phyloP scores from a whole-genome alignment of 1,140 invertebrate species.

The Drosophila sulfurigaster region DNA sequence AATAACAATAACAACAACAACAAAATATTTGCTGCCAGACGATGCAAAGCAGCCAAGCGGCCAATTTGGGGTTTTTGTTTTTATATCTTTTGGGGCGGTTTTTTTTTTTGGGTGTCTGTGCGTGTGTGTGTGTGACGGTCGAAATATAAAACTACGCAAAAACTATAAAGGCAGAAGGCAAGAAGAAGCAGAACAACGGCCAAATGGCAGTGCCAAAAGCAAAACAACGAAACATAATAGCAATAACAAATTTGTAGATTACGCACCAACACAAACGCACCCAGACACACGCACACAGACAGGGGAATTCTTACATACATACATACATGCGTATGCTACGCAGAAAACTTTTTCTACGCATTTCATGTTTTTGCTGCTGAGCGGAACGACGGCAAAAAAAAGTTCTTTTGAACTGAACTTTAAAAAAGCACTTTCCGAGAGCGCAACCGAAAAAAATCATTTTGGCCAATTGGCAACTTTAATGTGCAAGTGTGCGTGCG shows the following conservation, averaged over 20 bases:
- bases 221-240: conserved; percentile 55
- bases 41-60: conserved; percentile 17
- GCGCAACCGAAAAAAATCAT: conserved; percentile 7
- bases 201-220: conserved; percentile 29
- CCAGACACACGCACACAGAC: conserved; percentile 20
- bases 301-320: not conserved
- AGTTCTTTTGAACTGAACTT: conserved; percentile 47
- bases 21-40: conserved; percentile 42
- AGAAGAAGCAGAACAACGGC: conserved; percentile 25
- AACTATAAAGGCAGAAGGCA: conserved; percentile 56
- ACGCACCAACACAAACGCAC: conserved; percentile 54
- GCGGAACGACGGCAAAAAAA: conserved; percentile 18
- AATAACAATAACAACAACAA: conserved; percentile 30
- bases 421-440: conserved; percentile 12
- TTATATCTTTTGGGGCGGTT: conserved; percentile 16
- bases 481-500: conserved; percentile 11
- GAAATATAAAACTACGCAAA: conserved; percentile 65
- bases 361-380: conserved; percentile 34
- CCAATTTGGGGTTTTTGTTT: conserved; percentile 41
- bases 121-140: conserved; percentile 15
- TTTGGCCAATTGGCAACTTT: conserved; percentile 71
- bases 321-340: conserved; percentile 2
- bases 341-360: conserved; percentile 65
- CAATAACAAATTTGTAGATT: conserved; percentile 61
- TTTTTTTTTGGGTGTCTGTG: conserved; percentile 17